Base-by-base conservation (phyloP, 2,888 invertebrate genomes). In the Ischnus inquisitorius region DNA sequence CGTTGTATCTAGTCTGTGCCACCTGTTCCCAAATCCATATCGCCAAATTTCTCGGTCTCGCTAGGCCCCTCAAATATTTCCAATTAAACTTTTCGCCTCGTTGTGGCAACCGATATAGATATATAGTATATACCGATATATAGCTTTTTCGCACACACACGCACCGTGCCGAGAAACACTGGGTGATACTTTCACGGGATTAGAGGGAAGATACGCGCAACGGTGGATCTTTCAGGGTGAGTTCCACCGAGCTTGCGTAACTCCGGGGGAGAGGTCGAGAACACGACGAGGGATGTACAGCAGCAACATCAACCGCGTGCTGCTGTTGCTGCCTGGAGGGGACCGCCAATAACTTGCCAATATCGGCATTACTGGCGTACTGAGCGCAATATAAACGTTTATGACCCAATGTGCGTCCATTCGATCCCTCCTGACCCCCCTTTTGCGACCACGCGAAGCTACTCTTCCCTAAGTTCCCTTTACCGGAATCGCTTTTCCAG, bases 361-460 rank as follows among this genome's bases (percentile, higher is more conserved):
- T 93, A 93, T 93, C 92, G 92, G 89, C 89, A 92, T 92, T 90
- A 91, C 91, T 89, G 89, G 90, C 90, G 89, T 89, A 92, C 91
- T 90, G 91, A 92, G 89, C 90, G 91, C 92, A 92, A 92, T 93
- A 93, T 93, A 92, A 93, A 91, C 93, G 93, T 93, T 93, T 93
- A 93, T 93, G 92, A 91, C 89, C 91, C 91, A 91, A 90, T 91
- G 91, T 90, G 88, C 89, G 88, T 88, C 88, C 89, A 82, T 87
- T 86, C 87, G 71, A 88, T 83, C 34, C 4, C 34, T 8, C 34
- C 34, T 34, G 71, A 88, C 88, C 90, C 88, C 88, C 90, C 88
- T 88, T 86, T 84, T 74, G 77, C 76, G 48, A 65, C 65, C 75
- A 62, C 72, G 28, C 74, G 85, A 79, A 88, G 67, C 88, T 84